Conservation (phyloP, 2,888 invertebrate species). For the Hybos culiciformis region DNA sequence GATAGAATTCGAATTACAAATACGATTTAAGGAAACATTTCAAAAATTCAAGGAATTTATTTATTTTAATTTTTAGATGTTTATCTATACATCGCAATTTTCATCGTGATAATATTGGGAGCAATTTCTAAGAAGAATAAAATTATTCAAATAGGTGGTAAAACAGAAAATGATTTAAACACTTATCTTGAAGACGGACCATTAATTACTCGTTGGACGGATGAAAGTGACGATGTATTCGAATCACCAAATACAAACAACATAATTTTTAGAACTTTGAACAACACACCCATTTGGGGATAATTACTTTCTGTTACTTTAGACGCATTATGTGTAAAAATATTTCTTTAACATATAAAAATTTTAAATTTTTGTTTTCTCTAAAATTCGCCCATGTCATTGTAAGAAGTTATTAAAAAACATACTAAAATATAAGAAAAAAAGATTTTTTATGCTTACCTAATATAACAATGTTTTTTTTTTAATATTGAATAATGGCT, state of each 20-base stretch:
- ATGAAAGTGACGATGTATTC: constrained; percentile 10
- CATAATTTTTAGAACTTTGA: not conserved
- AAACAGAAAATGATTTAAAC: not conserved
- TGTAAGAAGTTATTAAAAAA: no score
- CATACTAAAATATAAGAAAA: no score
- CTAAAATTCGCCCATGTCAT: no score
- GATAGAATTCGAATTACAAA: no score
- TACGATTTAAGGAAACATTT: no score
- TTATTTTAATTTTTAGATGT: not conserved
- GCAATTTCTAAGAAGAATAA: not conserved
- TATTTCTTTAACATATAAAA: no score
- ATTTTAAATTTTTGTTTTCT: no score
- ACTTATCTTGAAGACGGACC: not conserved
- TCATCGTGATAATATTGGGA: not conserved
- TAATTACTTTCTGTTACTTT: no score
- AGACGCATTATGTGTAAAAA: no score
- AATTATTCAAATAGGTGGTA: not conserved
- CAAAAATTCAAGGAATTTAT: not conserved
- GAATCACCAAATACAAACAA: constrained; percentile 16
- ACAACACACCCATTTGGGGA: not conserved
- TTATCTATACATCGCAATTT: not conserved
- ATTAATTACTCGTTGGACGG: constrained; percentile 6
- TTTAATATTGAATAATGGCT: no score
- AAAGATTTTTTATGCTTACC: no score
- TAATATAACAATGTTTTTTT: no score